Conservation (phyloP, 2,797 vertebrate species). For the Molossus alvarezi region DNA sequence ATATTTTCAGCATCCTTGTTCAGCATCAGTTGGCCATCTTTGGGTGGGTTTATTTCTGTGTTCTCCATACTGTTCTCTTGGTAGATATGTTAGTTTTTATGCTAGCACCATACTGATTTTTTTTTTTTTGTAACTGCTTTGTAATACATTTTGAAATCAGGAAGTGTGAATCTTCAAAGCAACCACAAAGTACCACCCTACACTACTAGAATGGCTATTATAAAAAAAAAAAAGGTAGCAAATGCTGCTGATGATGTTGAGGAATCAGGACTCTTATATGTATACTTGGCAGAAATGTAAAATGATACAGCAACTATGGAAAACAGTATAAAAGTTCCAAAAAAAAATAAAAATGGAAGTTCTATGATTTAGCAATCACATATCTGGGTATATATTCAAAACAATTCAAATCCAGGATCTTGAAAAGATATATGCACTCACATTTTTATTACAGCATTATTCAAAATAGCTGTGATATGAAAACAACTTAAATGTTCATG, state of each 20-base stretch:
- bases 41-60: not conserved
- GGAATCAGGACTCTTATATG: not conserved
- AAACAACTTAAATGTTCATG: not conserved
- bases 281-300: not conserved
- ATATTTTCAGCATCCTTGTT: not conserved
- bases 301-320: not conserved
- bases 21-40: not conserved
- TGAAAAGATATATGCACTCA: not conserved
- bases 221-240: not conserved
- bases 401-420: not conserved
- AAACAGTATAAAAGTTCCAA: not conserved
- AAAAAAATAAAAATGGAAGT: not conserved
- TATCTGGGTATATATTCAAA: not conserved
- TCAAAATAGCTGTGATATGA: not conserved
- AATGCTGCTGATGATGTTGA: not conserved
- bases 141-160: constrained; percentile 20
- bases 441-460: not conserved
- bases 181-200: not conserved
- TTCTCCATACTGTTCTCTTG: not conserved
- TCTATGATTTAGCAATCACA: not conserved
- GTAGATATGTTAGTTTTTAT: not conserved
- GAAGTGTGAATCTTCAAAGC: not conserved
- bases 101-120: not conserved
- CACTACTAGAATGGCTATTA: not conserved
- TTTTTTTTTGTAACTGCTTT: not conserved